These are phyloP conservation scores for Drosophila formosana DNA, from an alignment of 2,888 invertebrate genomes.

Conservation along the genomic window DNA sequence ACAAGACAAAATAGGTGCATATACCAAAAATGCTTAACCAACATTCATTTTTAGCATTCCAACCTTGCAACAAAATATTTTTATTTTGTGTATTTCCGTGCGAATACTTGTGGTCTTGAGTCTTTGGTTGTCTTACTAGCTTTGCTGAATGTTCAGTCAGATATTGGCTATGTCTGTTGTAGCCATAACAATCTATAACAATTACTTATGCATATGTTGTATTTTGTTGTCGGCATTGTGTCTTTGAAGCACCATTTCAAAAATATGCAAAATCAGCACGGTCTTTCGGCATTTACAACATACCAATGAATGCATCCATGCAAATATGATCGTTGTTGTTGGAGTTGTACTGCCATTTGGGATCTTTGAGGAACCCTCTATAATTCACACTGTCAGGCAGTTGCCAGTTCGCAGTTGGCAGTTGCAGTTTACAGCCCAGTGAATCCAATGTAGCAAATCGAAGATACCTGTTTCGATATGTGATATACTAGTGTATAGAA, in stretches of 20 bases:
- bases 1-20: too few species aligned
- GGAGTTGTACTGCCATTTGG: neutral
- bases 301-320: conserved; percentile 39
- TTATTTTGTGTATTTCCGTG: conserved; percentile 1
- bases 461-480: conserved; percentile 52
- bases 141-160: neutral
- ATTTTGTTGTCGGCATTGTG: conserved; percentile 27
- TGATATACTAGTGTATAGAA: conserved; percentile 26
- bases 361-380: conserved; percentile 36
- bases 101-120: neutral
- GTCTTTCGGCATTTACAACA: conserved; percentile 42
- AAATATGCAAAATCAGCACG: conserved; percentile 45
- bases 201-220: conserved; percentile 32
- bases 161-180: conserved; percentile 13
- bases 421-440: conserved; percentile 30
- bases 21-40: too few species aligned
- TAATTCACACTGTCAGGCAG: conserved; percentile 43
- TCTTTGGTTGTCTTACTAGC: neutral
- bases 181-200: conserved; percentile 40
- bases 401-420: neutral
- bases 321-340: conserved; percentile 31
- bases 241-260: conserved; percentile 34
- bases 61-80: conserved; percentile 5
- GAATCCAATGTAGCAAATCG: conserved; percentile 32
- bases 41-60: neutral